Evolutionary conservation across 2,888 invertebrate genomes (phyloP).

Genomic region (Idaea biselata): DNA sequence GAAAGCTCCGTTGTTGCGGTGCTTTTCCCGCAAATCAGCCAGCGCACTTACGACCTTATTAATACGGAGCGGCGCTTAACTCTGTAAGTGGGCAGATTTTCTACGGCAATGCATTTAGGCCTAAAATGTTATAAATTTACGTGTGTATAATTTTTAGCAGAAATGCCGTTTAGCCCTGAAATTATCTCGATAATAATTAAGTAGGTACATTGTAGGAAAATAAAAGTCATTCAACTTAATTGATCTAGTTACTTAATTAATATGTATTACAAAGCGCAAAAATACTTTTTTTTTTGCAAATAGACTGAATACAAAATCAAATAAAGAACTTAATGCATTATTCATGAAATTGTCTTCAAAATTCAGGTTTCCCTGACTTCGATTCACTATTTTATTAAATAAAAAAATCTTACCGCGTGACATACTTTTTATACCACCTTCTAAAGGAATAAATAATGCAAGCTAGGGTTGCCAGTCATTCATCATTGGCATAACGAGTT

Average conservation of each 20-base stretch:
- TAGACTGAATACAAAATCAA: neutral
- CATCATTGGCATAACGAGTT: slow-evolving; percentile 67
- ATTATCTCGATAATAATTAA: neutral
- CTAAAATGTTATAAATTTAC: slow-evolving; percentile 66
- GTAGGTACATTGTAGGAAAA: neutral
- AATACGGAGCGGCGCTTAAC: slow-evolving; percentile 54
- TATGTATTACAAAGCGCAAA: neutral
- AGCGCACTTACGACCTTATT: slow-evolving; percentile 49
- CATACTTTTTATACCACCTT: neutral
- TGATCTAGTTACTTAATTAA: neutral
- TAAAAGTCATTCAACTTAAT: too few relatives aligned
- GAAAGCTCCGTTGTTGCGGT: slow-evolving; percentile 61
- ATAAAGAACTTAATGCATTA: neutral
- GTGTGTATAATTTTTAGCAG: slow-evolving; percentile 42
- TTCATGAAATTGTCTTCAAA: slow-evolving; percentile 16
- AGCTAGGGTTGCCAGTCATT: slow-evolving; percentile 38
- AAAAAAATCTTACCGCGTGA: neutral
- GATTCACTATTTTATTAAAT: neutral
- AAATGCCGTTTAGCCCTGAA: neutral
- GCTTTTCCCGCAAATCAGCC: slow-evolving; percentile 61
- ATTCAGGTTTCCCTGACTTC: slow-evolving; percentile 23
- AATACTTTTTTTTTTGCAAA: neutral
- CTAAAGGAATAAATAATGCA: slow-evolving; percentile 4
- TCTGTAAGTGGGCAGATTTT: slow-evolving; percentile 78
- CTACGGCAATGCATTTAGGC: slow-evolving; percentile 72